Evolutionary conservation across 2,113 vertebrate genomes (phyloP), one percentile per base, ranked within the genome.

Genomic region (human (Homo sapiens)): DNA sequence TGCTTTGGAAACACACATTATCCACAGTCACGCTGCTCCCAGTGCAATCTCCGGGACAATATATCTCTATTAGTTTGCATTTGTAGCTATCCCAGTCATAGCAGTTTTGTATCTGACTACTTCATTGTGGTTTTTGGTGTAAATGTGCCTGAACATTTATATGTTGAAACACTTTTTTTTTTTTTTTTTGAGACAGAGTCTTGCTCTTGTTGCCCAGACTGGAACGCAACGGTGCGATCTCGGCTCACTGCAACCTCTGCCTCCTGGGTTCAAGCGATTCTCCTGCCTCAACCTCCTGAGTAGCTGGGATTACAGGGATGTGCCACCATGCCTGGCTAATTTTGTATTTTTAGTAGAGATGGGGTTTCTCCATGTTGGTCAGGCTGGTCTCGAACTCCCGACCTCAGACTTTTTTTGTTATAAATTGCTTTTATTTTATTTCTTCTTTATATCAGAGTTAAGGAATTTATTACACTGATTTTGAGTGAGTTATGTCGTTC

Each of bases 391-490:
- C 50, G 50, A 52, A 52, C 50, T 52, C 5, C 50, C 16, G 16
- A 52, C 50, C 50, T 52, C 50, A 52, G 50, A 52, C 16, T 16
- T 52, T 52, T 61, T 61, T 61, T 61, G 25, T 27, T 30, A 55
- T 5, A 87, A 87, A 30, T 48, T 40, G 3, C 12, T 55, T 73
- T 93, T 68, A 66, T 66, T 59, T 48, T 35, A 84, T 70, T 85
- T 80, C 5, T 52, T 91, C 40, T 86, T 97, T 76, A 30, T 50
- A 66, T 89, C 18, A n/a, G 70, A 90, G 25, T 95, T 72, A 85
- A 96, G 66, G 40, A 86, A 86, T 81, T 93, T n/a, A 89, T 89
- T 70, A 64, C 38, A 82, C 38, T 38, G 23, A 45, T 82, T 93
- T 89, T 96, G 59, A 91, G 30, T 55, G n/a, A 40, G 32, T 68